Percentiles rank a stretch among this genome's conserved stretches.
phyloP scores from a whole-genome alignment of 1,140 invertebrate genomes.

The Dendroctonus valens region DNA sequence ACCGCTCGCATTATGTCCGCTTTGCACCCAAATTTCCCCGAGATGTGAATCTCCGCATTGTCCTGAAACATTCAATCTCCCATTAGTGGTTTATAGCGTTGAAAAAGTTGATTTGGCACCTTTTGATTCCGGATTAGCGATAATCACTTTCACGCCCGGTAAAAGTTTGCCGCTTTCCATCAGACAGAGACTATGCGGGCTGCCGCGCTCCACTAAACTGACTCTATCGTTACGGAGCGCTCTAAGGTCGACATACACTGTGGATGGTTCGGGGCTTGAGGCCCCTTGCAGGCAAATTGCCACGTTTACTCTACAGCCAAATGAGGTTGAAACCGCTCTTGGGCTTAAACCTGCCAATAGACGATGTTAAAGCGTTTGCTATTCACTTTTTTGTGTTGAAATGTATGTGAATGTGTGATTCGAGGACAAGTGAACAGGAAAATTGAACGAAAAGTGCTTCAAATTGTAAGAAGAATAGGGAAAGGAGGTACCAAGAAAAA shows the following conservation, averaged over 20 bases:
- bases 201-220: constrained; percentile 89
- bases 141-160: constrained; percentile 97
- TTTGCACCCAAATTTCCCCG: constrained; percentile 94
- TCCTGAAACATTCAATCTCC: constrained; percentile 47
- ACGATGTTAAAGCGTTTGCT: too few species aligned
- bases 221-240: constrained; percentile 95
- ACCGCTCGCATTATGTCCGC: constrained; percentile 93
- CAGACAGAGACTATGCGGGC: constrained; percentile 94
- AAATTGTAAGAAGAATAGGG: too few species aligned
- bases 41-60: constrained; percentile 99
- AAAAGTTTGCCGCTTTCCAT: constrained; percentile 98
- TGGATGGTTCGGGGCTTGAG: constrained; percentile 94
- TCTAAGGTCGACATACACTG: constrained; percentile 95
- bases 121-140: constrained; percentile 98
- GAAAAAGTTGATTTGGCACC: constrained; percentile 47
- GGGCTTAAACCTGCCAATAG: constrained; percentile 73
- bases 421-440: too few species aligned
- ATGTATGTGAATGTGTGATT: too few species aligned
- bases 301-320: constrained; percentile 98
- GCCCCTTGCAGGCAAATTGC: constrained; percentile 99
- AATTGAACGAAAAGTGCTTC: too few species aligned
- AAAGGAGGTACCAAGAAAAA: too few species aligned
- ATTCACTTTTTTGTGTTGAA: too few species aligned
- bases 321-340: constrained; percentile 95
- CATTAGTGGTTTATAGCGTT: constrained; percentile 1